Base-by-base conservation (phyloP, 2,888 invertebrate species). In the Campoplex capitator region DNA sequence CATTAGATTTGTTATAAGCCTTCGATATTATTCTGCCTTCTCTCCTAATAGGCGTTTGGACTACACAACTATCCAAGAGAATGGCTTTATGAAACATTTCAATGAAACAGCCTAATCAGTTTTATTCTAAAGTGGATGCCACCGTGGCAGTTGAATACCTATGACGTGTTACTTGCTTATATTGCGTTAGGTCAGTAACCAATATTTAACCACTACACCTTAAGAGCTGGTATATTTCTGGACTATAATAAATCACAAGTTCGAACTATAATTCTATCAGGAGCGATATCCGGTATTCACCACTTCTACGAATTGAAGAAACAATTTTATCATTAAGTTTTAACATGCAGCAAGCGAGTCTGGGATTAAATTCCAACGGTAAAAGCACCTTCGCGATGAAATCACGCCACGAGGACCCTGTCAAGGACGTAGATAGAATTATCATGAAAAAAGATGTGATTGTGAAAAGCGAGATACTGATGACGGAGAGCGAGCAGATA, bases 301-400 rank as follows among this genome's bases (percentile, higher is more conserved):
- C 32, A 45, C 13, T 54, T n/a, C 9, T 35, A 6, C 23, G 67
- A 68, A 23, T 45, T n/a, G 13, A 62, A 16, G n/a, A 62, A 62
- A 62, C 32, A 9, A 62, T 32, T 62, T 4, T 32, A 32, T 32
- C 32, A 32, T 32, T 16, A 16, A 32, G 2, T 28, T 13, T 23
- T 28, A 90, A 86, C 73, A 93, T 93, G 94, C 94, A 93, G 90
- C 92, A 93, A 87, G 90, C 91, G 3, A 92, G 92, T 88, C 89
- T 93, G 42, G 93, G 92, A 78, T 73, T n/a, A 3, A 85, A 45
- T 58, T 42, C 58, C 58, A 65, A 48, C 18, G 71, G 54, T 13
- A 23, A 65, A 11, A 82, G 35, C 71, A 62, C 35, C 65, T 70
- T 65, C 56, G 62, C 77, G 54, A 74, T 87, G 85, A 73, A 87